Base-by-base conservation (phyloP, 1,140 invertebrate species). In the Megathymus violae region DNA sequence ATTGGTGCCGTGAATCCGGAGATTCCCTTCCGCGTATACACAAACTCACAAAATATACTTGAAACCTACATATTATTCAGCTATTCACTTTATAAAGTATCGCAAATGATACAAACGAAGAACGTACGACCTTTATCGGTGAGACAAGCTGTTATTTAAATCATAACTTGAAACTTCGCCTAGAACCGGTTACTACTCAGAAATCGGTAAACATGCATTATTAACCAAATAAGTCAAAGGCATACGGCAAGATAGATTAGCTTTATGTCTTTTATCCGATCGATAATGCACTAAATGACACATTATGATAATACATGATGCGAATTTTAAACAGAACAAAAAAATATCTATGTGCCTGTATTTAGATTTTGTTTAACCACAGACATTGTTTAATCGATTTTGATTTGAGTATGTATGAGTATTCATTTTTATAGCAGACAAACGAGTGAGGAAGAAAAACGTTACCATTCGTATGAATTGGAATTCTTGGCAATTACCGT, bases 401-500 rank as follows among this genome's bases (percentile, higher is more conserved):
- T n/a, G n/a, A n/a, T n/a, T n/a, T n/a, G n/a, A n/a, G n/a, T n/a
- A n/a, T n/a, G n/a, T n/a, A n/a, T n/a, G n/a, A n/a, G n/a, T 47
- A 47, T 65, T 17, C 58, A 64, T 61, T 69, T 56, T 41, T 69
- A 64, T 44, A 64, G 67, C 11, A n/a, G 61, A 10, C 62, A 64
- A 38, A 64, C 67, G 4, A 61, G 25, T 14, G 50, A 36, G 11
- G 66, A 65, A 7, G 67, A 46, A 54, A 72, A 22, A 25, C 59
- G 54, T 9, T 61, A 51, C 19, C 58, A 64, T 48, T 64, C 66
- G 1, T 69, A 64, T 25, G 75, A 78, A 51, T 36, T 76, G 6
- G 72, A 78, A 31, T 38, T 68, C 0, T 44, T 83, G 25, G 78
- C 78, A 7, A 66, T 78, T 9, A 63, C 76, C 10, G 47, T 61